Evolutionary conservation across 1,140 invertebrate genomes (phyloP), one percentile per base, ranked within the genome.

Genomic region (Magallana ariakensis): DNA sequence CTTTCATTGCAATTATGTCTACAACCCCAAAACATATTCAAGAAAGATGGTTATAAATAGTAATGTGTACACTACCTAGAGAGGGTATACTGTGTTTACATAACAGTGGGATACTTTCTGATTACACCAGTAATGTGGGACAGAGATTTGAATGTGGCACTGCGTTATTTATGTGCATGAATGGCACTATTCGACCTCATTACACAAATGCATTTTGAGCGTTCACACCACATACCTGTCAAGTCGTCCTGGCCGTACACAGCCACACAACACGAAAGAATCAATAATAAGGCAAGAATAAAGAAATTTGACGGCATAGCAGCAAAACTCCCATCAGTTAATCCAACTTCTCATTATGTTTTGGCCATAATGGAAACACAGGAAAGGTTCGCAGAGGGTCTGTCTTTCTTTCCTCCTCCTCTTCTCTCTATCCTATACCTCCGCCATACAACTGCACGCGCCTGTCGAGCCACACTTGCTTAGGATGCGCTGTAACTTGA

Each of bases 261-360:
- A 33, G 66, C 22, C 66, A 75, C 66, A 22, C 19, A 75, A 13
- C 66, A 75, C 22, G 66, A 75, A 22, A 75, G 66, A 75, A 75
- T 75, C 66, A 75, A 75, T 75, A 75, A 33, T 75, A 75, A 75
- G 66, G 66, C 66, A 75, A 75, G 66, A 75, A 75, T 75, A 75
- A 75, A 26, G 66, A 75, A 75, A 33, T 75, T 75, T 75, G 66
- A 22, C 66, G 66, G 66, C 66, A 75, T 75, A 75, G 15, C 58
- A 60, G 66, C 66, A 75, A 22, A 75, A 75, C 19, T 75, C 66
- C 66, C 66, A 75, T 75, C 22, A 75, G 66, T 75, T 11, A 26
- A 26, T 75, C 66, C 66, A 75, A 19, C 66, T 46, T 26, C 22
- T 26, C 66, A 75, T 75, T 75, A 75, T 22, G 66, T 75, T 75